Percentiles rank a stretch among this genome's conserved stretches.
Conservation (phyloP, 2,797 vertebrate genomes). For the Triplophysa bombifrons region DNA sequence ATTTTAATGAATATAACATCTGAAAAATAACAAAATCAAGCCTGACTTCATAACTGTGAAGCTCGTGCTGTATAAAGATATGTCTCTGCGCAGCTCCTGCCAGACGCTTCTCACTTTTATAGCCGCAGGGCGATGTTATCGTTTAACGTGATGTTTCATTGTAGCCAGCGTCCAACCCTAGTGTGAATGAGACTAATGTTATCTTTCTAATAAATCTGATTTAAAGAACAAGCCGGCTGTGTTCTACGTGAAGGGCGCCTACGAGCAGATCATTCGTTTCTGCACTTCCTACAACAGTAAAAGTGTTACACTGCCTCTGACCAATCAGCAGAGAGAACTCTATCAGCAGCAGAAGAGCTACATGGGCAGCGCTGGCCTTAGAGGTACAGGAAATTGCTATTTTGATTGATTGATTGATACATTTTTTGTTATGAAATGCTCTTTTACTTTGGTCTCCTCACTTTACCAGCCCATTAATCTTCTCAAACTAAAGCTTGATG, state of each 20-base stretch:
- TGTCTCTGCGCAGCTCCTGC: too few relatives aligned
- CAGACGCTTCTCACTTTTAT: too few relatives aligned
- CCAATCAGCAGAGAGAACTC: slow-evolving; percentile 87
- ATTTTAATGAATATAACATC: too few relatives aligned
- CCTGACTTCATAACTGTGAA: too few relatives aligned
- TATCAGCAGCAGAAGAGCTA: slow-evolving; percentile 93
- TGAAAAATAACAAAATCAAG: too few relatives aligned
- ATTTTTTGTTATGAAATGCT: not conserved
- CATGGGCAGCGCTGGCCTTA: slow-evolving; percentile 90
- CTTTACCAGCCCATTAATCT: not conserved
- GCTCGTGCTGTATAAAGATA: too few relatives aligned
- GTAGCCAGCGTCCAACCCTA: too few relatives aligned
- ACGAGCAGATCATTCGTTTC: slow-evolving; percentile 90
- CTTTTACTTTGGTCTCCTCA: not conserved
- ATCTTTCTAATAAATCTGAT: not conserved
- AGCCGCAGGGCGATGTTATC: too few relatives aligned
- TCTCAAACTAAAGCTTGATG: not conserved
- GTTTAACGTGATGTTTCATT: too few relatives aligned
- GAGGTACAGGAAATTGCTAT: slow-evolving; percentile 75
- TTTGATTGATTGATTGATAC: not conserved
- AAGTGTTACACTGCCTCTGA: slow-evolving; percentile 79
- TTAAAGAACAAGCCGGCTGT: slow-evolving; percentile 85
- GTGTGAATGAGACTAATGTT: not conserved
- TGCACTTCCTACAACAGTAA: slow-evolving; percentile 88
- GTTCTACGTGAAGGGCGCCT: slow-evolving; percentile 94